Conservation (phyloP, 2,113 vertebrate genomes). For the Channa argus region DNA sequence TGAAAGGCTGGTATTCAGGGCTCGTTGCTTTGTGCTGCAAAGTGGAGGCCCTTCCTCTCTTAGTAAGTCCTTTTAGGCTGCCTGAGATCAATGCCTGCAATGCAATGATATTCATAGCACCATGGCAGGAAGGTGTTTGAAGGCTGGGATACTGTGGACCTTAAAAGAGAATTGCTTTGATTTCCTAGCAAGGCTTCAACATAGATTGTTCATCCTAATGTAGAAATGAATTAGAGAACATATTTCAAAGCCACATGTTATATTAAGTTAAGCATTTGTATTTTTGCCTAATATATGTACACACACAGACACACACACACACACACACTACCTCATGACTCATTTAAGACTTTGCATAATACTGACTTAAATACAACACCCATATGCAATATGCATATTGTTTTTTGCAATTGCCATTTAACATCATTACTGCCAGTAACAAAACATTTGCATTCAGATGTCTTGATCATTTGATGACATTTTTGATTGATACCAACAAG, state of each 20-base stretch:
- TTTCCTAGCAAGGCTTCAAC: slow-evolving; percentile 46
- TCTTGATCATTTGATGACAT: too few species aligned
- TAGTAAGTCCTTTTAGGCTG: slow-evolving; percentile 58
- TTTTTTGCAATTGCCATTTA: too few species aligned
- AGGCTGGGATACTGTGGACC: slow-evolving; percentile 49
- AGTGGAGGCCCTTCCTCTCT: slow-evolving; percentile 50
- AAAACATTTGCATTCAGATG: too few species aligned
- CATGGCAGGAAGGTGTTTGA: slow-evolving; percentile 74
- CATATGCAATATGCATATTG: too few species aligned
- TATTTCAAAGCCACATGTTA: slow-evolving; percentile 5
- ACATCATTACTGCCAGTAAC: too few species aligned
- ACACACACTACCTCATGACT: background rate
- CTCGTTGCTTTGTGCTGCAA: slow-evolving; percentile 70
- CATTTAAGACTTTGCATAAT: too few species aligned
- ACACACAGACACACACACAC: background rate
- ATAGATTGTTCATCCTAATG: slow-evolving; percentile 59
- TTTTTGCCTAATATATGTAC: background rate
- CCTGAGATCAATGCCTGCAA: slow-evolving; percentile 73
- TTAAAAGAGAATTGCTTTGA: slow-evolving; percentile 74
- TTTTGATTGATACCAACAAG: too few species aligned
- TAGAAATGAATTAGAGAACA: slow-evolving; percentile 26
- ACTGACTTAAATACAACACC: too few species aligned
- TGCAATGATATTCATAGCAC: slow-evolving; percentile 68
- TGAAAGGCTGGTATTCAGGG: slow-evolving; percentile 67
- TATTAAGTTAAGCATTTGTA: background rate